phyloP scores from a whole-genome alignment of 1,140 invertebrate species.

The Dreissena polymorpha region DNA sequence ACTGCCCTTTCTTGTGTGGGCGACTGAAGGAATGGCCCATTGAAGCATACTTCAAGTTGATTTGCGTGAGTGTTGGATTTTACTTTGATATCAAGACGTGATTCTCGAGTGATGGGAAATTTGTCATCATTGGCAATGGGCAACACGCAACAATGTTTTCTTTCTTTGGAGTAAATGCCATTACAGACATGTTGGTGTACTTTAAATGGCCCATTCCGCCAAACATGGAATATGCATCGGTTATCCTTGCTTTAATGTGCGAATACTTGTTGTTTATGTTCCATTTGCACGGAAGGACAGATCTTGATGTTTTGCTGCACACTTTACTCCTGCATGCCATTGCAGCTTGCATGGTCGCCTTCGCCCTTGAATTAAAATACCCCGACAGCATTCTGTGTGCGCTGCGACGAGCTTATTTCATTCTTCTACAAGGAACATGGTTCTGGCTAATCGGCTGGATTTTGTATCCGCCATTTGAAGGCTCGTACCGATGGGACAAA shows the following conservation, averaged over 20 bases:
- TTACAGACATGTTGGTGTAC: constrained; percentile 78
- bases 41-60: constrained; percentile 79
- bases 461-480: constrained; percentile 81
- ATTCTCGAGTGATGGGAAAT: constrained; percentile 76
- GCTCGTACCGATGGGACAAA: no score
- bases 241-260: no score
- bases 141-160: constrained; percentile 83
- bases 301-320: no score
- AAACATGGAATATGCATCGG: no score
- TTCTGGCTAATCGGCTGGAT: constrained; percentile 82
- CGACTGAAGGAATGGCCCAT: constrained; percentile 70
- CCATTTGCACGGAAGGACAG: no score
- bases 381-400: constrained; percentile 76
- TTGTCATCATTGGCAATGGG: constrained; percentile 78
- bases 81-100: constrained; percentile 78
- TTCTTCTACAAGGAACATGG: constrained; percentile 81
- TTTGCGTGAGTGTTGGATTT: constrained; percentile 70
- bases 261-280: no score
- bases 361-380: constrained; percentile 78
- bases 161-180: constrained; percentile 80
- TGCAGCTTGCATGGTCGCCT: no score
- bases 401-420: constrained; percentile 76
- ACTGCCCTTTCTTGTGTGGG: constrained; percentile 73
- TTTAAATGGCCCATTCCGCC: constrained; percentile 78
- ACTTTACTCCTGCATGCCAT: no score